phyloP scores from a whole-genome alignment of 2,888 invertebrate genomes.

The Criorhina ranunculi region DNA sequence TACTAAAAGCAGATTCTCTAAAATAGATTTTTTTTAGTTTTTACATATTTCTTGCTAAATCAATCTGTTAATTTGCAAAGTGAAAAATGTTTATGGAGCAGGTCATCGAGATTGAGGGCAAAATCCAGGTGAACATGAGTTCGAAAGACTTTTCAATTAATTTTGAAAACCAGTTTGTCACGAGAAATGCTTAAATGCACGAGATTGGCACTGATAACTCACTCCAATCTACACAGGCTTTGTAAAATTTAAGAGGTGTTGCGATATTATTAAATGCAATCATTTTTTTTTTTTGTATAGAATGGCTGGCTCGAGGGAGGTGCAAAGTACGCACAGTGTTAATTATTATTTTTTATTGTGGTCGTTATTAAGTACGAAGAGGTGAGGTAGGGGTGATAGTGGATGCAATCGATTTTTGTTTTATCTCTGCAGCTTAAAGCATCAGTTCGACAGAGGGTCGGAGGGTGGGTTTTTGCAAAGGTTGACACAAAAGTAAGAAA shows the following conservation, averaged over 20 bases:
- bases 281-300: not conserved
- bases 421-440: not conserved
- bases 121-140: slow-evolving; percentile 20
- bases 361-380: not conserved
- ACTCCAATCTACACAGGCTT: slow-evolving; percentile 3
- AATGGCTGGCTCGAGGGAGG: slow-evolving; percentile 17
- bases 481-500: not conserved
- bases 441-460: not conserved
- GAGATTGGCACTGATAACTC: not conserved
- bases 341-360: not conserved
- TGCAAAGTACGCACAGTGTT: slow-evolving; percentile 53
- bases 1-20: slow-evolving; percentile 36
- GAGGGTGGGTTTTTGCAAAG: slow-evolving; percentile 18
- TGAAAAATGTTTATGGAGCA: not conserved
- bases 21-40: not conserved
- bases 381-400: not conserved
- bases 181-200: slow-evolving; percentile 44
- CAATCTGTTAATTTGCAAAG: no score
- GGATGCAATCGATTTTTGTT: slow-evolving; percentile 20
- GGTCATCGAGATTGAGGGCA: slow-evolving; percentile 13
- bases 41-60: no score
- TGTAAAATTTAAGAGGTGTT: slow-evolving; percentile 31
- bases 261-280: not conserved
- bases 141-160: not conserved
- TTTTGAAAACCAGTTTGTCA: slow-evolving; percentile 48